phyloP scores from a whole-genome alignment of 2,888 invertebrate species.

The Hydraecia micacea region DNA sequence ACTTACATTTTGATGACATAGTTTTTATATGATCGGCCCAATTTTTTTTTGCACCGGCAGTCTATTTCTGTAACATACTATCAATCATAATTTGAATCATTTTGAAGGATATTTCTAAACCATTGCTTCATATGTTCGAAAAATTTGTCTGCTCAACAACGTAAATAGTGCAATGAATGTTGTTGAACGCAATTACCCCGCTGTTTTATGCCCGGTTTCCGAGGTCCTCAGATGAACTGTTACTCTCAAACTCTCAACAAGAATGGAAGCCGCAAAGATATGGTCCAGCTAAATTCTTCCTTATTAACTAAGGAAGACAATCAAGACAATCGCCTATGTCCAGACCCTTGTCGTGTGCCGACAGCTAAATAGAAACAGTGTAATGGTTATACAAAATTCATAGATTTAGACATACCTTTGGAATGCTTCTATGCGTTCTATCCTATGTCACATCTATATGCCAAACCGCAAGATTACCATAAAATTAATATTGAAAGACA shows the following conservation, averaged over 20 bases:
- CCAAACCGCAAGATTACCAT: conserved; percentile 58
- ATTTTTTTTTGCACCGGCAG: too few species aligned
- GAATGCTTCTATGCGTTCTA: conserved; percentile 8
- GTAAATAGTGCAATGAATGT: neutral
- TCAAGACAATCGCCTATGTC: neutral
- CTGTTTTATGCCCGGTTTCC: neutral
- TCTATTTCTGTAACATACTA: too few species aligned
- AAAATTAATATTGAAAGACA: conserved; percentile 41
- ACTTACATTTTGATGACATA: neutral
- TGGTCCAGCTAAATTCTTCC: neutral
- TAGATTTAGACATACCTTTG: conserved; percentile 9
- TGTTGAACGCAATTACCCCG: neutral
- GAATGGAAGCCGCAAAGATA: neutral
- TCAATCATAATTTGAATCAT: too few species aligned
- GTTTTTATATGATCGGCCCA: neutral
- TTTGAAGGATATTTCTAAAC: neutral
- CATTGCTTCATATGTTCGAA: neutral
- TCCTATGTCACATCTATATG: too few species aligned
- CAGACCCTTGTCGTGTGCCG: neutral
- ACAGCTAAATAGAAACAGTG: neutral
- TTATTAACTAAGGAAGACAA: neutral
- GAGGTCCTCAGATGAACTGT: neutral
- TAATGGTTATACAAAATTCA: neutral
- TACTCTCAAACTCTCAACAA: neutral
- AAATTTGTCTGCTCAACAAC: neutral